Evolutionary conservation across 2,113 vertebrate genomes (phyloP).

Genomic region (Myrmecophaga tridactyla): DNA sequence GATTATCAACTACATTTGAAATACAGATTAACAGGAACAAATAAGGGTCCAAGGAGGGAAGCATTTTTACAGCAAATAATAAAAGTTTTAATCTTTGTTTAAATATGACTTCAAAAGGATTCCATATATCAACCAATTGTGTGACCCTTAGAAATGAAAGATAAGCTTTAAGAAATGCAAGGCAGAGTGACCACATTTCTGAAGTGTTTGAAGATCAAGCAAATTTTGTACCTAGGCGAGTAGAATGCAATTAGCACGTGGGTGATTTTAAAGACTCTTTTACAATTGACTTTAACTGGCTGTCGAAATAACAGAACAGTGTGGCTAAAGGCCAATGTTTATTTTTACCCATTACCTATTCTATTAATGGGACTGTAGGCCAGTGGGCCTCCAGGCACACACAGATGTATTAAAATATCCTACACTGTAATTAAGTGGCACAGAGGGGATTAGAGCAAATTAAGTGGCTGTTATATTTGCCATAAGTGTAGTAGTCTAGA

Average conservation of each 20-base stretch:
- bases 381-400: constrained; percentile 56
- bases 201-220: constrained; percentile 28
- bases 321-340: constrained; percentile 65
- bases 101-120: constrained; percentile 73
- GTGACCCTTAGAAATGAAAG: neutral
- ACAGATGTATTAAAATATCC: constrained; percentile 56
- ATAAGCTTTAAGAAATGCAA: constrained; percentile 34
- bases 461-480: constrained; percentile 17
- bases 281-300: constrained; percentile 33
- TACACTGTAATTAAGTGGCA: constrained; percentile 53
- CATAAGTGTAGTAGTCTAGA: neutral
- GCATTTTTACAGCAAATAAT: constrained; percentile 55
- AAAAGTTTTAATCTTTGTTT: constrained; percentile 72
- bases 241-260: constrained; percentile 52
- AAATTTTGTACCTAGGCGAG: neutral
- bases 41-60: constrained; percentile 33
- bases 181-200: neutral
- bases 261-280: constrained; percentile 54
- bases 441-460: constrained; percentile 50
- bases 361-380: constrained; percentile 68
- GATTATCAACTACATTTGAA: constrained; percentile 55
- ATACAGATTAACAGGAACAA: constrained; percentile 65
- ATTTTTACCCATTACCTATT: constrained; percentile 70
- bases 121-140: constrained; percentile 33
- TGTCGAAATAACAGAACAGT: constrained; percentile 44